A percentile compares a stretch with the other conserved stretches of the same genome.
These are phyloP conservation scores for Hypena proboscidalis DNA, from an alignment of 2,888 invertebrate genomes.

Conservation along the genomic window DNA sequence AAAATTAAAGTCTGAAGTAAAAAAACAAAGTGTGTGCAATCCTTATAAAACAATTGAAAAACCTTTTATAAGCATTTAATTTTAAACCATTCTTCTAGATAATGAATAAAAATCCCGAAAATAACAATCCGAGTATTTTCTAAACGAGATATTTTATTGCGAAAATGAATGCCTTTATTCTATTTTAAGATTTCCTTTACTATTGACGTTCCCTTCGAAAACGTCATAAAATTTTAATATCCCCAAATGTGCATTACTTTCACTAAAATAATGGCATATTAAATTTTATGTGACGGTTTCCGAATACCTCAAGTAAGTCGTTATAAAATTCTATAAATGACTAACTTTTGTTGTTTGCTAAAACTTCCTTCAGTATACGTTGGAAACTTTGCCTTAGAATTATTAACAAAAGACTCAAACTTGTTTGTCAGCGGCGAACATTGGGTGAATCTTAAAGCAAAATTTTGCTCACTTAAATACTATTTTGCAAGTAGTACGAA, in stretches of 20 bases:
- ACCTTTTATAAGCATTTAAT: too few relatives aligned
- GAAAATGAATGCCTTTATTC: background rate
- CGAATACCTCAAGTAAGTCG: slow-evolving; percentile 3
- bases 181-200: background rate
- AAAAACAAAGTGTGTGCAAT: too few relatives aligned
- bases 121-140: too few relatives aligned
- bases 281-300: slow-evolving; percentile 6
- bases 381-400: slow-evolving; percentile 1
- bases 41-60: too few relatives aligned
- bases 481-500: too few relatives aligned
- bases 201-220: background rate
- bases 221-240: background rate
- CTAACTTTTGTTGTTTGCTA: slow-evolving; percentile 7
- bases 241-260: background rate
- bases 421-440: background rate
- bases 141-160: too few relatives aligned
- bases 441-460: background rate
- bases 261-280: background rate
- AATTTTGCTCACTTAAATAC: background rate
- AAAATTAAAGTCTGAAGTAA: too few relatives aligned
- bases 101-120: too few relatives aligned
- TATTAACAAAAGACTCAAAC: background rate
- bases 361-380: background rate
- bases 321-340: slow-evolving; percentile 23
- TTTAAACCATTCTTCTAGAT: too few relatives aligned